Conservation (phyloP, 2,888 invertebrate species). For the Hydropsyche betteni region DNA sequence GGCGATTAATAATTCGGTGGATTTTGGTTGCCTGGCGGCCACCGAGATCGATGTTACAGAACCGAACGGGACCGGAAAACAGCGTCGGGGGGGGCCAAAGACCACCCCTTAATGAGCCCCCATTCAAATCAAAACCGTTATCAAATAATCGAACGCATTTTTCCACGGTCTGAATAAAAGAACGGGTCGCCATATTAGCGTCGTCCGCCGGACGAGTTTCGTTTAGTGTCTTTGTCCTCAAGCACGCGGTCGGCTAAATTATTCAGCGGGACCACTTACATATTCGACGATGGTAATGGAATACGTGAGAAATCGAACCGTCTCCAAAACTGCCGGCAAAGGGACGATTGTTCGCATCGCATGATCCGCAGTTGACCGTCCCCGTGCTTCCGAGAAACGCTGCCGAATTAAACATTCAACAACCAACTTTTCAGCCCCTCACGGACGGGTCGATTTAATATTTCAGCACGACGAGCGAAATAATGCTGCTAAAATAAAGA, state of each 20-base stretch:
- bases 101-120: too few relatives aligned
- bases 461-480: conserved; percentile 16
- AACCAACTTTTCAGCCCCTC: conserved; percentile 16
- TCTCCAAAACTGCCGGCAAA: background rate
- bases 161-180: too few relatives aligned
- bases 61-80: background rate
- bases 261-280: conserved; percentile 48
- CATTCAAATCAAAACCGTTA: too few relatives aligned
- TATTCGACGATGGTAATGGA: conserved; percentile 49
- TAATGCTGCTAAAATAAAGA: too few relatives aligned
- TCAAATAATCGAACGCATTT: too few relatives aligned
- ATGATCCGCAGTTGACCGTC: conserved; percentile 21
- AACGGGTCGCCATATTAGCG: too few relatives aligned
- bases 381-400: conserved; percentile 7
- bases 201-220: too few relatives aligned
- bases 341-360: conserved; percentile 30
- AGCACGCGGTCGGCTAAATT: conserved; percentile 48
- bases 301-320: conserved; percentile 50
- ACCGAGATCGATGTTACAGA: conserved; percentile 11
- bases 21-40: conserved; percentile 13
- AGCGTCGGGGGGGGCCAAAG: too few relatives aligned
- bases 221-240: conserved; percentile 21
- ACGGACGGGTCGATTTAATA: conserved; percentile 17
- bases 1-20: conserved; percentile 38
- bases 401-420: conserved; percentile 21